Evolutionary conservation across 2,113 vertebrate species (phyloP).

Genomic region (Pongo abelii): DNA sequence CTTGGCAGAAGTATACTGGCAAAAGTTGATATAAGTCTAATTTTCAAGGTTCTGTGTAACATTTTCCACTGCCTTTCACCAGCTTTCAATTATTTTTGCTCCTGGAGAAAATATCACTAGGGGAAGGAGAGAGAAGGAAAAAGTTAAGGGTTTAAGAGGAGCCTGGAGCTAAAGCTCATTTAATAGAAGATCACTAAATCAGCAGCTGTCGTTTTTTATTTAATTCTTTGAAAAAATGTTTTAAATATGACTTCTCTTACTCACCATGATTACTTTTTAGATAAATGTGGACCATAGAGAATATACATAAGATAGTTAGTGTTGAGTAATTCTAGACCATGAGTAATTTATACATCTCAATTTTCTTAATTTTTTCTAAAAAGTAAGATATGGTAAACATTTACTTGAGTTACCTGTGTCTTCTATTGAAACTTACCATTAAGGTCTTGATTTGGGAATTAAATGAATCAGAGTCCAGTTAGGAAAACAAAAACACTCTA

Average conservation of each 20-base stretch:
- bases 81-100: conserved; percentile 27
- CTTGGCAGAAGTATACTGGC: background rate
- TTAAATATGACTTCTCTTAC: background rate
- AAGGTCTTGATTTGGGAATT: conserved; percentile 5
- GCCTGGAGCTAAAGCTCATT: background rate
- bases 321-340: background rate
- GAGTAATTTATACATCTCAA: background rate
- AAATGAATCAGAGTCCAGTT: background rate
- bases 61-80: background rate
- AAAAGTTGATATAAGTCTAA: background rate
- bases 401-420: background rate
- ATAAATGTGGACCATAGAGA: background rate
- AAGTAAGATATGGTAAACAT: background rate
- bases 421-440: background rate
- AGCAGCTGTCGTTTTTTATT: background rate
- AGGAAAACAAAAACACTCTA: background rate
- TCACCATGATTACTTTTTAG: background rate
- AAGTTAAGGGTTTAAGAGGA: background rate
- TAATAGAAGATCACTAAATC: background rate
- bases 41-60: conserved; percentile 39
- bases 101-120: background rate
- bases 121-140: background rate
- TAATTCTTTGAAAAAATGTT: background rate
- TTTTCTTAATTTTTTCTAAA: background rate
- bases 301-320: background rate